Conservation (phyloP, 2,113 vertebrate species). For the Ariopsis seemanni region DNA sequence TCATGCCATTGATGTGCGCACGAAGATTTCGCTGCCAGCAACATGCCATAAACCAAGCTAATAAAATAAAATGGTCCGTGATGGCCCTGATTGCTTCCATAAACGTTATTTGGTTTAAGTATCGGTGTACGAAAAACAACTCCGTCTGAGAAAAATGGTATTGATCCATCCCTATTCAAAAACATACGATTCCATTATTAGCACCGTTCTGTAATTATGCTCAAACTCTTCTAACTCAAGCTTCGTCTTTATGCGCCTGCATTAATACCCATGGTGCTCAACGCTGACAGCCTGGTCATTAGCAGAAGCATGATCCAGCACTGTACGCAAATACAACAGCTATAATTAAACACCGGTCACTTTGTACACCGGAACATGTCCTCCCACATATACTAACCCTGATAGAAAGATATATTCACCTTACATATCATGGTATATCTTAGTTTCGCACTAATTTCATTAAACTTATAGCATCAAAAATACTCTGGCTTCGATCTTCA, state of each 20-base stretch:
- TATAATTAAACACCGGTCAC: conserved; percentile 69
- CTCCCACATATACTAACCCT: conserved; percentile 57
- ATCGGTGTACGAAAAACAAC: neutral
- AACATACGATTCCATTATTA: neutral
- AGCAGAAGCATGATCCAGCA: conserved; percentile 58
- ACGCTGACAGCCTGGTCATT: conserved; percentile 63
- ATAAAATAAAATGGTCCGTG: neutral
- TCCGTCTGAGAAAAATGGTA: neutral
- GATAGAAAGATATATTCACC: conserved; percentile 36
- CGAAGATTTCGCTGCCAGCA: neutral
- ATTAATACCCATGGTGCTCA: neutral
- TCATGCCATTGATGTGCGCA: neutral
- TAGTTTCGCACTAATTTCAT: neutral
- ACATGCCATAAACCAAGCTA: neutral
- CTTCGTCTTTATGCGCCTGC: conserved; percentile 23
- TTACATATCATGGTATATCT: neutral
- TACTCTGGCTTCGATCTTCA: neutral
- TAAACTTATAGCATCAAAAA: neutral
- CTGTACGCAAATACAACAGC: conserved; percentile 53
- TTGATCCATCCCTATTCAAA: neutral
- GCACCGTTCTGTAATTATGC: neutral
- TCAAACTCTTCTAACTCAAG: neutral
- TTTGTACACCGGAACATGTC: conserved; percentile 38
- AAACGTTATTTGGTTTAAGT: neutral
- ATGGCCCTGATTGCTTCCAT: neutral